Conservation (phyloP, 2,888 invertebrate species). For the Ennomos quercinarius region DNA sequence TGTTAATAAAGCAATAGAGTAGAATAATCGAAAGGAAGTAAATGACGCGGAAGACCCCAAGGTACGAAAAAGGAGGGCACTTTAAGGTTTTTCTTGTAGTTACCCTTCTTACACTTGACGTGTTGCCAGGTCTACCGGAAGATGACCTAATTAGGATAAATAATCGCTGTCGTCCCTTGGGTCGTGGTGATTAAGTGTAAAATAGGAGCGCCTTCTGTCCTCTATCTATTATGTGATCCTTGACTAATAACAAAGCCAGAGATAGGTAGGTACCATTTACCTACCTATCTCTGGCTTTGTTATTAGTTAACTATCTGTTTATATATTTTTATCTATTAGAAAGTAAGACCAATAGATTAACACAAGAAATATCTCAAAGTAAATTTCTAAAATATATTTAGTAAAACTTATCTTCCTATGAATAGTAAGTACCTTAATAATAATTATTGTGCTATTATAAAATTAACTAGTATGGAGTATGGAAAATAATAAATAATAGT, state of each 20-base stretch:
- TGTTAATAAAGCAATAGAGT: constrained; percentile 8
- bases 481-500: no score
- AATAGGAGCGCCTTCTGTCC: constrained; percentile 16
- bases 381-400: no score
- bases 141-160: constrained; percentile 30
- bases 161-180: constrained; percentile 26
- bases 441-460: no score
- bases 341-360: no score
- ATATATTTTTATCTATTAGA: no score
- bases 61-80: constrained; percentile 11
- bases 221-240: constrained; percentile 3
- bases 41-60: constrained; percentile 14
- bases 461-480: no score
- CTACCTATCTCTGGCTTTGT: neutral
- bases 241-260: constrained; percentile 1
- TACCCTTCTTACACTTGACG: constrained; percentile 18
- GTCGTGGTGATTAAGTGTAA: constrained; percentile 22
- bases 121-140: constrained; percentile 27
- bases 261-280: no score
- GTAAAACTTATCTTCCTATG: no score
- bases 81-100: constrained; percentile 24
- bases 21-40: constrained; percentile 14
- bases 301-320: no score
- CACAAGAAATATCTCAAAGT: no score
- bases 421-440: no score